Evolutionary conservation across 2,113 vertebrate genomes (phyloP).

Genomic region (Petromus typicus): DNA sequence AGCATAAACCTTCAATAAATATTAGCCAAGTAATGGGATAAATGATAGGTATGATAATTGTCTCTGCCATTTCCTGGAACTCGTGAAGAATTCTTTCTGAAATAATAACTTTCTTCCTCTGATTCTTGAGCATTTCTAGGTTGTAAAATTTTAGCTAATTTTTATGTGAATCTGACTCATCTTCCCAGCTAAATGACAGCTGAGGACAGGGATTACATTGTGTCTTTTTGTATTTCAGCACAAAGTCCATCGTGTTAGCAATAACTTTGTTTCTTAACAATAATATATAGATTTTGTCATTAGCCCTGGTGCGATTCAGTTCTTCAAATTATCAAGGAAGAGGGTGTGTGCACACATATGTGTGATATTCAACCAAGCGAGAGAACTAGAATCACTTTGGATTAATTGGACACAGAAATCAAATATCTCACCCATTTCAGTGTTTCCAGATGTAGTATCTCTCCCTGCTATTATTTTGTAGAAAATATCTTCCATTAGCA

Average conservation of each 20-base stretch:
- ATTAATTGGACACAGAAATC: constrained; percentile 69
- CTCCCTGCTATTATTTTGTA: constrained; percentile 58
- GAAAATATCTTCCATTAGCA: constrained; percentile 54
- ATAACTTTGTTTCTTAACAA: constrained; percentile 37
- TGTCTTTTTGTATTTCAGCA: neutral
- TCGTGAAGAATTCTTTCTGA: constrained; percentile 11
- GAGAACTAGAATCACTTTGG: constrained; percentile 50
- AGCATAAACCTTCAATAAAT: neutral
- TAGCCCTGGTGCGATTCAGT: constrained; percentile 24
- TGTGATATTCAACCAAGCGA: constrained; percentile 20
- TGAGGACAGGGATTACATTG: neutral
- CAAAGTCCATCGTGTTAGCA: neutral
- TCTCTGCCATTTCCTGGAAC: neutral
- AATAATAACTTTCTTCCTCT: neutral
- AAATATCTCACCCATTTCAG: constrained; percentile 68
- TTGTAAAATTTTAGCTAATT: constrained; percentile 6
- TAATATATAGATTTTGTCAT: neutral
- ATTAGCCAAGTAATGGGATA: neutral
- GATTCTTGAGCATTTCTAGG: neutral
- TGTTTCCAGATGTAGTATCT: constrained; percentile 61
- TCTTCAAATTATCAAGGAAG: constrained; percentile 24
- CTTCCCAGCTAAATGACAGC: neutral
- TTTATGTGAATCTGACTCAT: neutral
- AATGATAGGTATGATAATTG: neutral
- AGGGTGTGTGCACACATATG: neutral